These are phyloP conservation scores for Zaprionus africanus DNA, from an alignment of 1,140 invertebrate species.

Conservation along the genomic window DNA sequence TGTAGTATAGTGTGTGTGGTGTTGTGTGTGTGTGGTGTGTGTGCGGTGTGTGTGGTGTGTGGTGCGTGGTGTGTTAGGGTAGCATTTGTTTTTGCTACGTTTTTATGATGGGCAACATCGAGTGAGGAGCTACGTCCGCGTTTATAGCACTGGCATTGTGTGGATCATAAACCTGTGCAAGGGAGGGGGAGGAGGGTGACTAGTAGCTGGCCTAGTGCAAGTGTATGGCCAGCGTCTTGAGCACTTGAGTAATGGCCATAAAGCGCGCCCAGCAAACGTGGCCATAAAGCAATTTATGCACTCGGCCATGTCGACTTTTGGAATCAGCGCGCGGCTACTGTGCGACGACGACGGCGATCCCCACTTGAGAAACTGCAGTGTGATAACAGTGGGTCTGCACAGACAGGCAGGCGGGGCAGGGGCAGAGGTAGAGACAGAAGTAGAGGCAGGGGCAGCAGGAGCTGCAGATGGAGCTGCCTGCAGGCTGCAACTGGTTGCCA, in stretches of 20 bases:
- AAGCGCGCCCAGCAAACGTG: slow-evolving; percentile 65
- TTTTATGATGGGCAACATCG: slow-evolving; percentile 77
- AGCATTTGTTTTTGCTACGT: slow-evolving; percentile 68
- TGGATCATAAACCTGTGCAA: slow-evolving; percentile 72
- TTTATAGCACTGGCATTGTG: slow-evolving; percentile 74
- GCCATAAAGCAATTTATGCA: slow-evolving; percentile 81
- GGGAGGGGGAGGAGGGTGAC: slow-evolving; percentile 1
- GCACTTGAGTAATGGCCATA: slow-evolving; percentile 82
- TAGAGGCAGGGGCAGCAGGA: too few relatives aligned
- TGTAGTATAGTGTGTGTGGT: background rate
- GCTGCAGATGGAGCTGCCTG: background rate
- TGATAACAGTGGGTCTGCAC: slow-evolving; percentile 56
- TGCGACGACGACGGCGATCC: slow-evolving; percentile 38
- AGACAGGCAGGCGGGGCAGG: too few relatives aligned
- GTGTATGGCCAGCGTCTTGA: slow-evolving; percentile 38
- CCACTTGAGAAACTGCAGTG: slow-evolving; percentile 74
- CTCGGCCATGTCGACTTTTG: slow-evolving; percentile 67
- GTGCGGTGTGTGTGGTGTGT: slow-evolving; percentile 22
- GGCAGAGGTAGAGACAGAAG: background rate
- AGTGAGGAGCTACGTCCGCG: slow-evolving; percentile 52
- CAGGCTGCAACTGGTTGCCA: slow-evolving; percentile 21
- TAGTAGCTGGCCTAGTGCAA: slow-evolving; percentile 17
- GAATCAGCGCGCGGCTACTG: slow-evolving; percentile 75
- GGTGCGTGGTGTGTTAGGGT: slow-evolving; percentile 6
- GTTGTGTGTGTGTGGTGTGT: background rate